phyloP scores from a whole-genome alignment of 2,797 vertebrate genomes.

The Myripristis jacobus region DNA sequence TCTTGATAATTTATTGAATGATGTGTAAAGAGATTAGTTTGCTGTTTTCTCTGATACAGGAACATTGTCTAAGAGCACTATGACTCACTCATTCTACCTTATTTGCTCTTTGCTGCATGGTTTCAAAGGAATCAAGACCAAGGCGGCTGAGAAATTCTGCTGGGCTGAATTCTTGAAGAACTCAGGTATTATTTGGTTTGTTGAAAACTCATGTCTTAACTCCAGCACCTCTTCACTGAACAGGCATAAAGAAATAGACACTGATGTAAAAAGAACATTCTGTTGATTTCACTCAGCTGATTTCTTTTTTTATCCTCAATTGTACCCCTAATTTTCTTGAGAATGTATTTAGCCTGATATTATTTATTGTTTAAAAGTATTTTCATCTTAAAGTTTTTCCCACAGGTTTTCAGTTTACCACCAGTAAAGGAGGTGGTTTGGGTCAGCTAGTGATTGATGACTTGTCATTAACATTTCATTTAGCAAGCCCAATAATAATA shows the following conservation, averaged over 20 bases:
- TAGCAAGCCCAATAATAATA: too few relatives aligned
- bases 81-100: not conserved
- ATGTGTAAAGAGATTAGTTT: too few relatives aligned
- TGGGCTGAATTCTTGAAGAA: conserved; percentile 88
- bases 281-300: not conserved
- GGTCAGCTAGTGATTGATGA: too few relatives aligned
- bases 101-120: not conserved
- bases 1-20: too few relatives aligned
- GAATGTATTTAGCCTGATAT: not conserved
- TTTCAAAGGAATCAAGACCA: conserved; percentile 87
- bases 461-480: too few relatives aligned
- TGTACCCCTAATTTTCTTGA: too few relatives aligned
- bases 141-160: conserved; percentile 81
- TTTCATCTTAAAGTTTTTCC: not conserved
- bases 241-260: not conserved
- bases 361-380: not conserved
- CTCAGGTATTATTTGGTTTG: conserved; percentile 84
- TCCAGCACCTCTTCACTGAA: not conserved
- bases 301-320: too few relatives aligned
- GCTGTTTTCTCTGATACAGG: too few relatives aligned
- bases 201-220: not conserved
- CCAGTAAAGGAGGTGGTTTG: too few relatives aligned
- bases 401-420: too few relatives aligned
- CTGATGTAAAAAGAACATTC: not conserved
- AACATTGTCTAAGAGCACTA: not conserved